Evolutionary conservation across 2,113 vertebrate species (phyloP).

Genomic region (Piaya cayana): DNA sequence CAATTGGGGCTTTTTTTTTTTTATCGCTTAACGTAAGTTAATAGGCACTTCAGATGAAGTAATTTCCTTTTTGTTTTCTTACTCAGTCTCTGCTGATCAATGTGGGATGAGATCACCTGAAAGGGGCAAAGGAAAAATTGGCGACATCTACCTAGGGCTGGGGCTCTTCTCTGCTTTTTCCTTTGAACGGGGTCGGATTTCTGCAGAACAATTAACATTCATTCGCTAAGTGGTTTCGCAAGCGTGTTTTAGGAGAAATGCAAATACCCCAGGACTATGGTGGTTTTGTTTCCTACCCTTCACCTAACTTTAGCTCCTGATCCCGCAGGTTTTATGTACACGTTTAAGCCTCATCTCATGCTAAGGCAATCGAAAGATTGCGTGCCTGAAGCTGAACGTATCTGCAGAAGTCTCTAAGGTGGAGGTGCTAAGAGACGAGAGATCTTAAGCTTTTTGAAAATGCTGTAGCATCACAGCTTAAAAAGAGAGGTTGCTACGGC

Average conservation of each 20-base stretch:
- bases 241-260: not conserved
- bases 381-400: fast-evolving
- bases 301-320: not conserved
- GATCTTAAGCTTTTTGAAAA: not conserved
- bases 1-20: not conserved
- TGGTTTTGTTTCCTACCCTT: not conserved
- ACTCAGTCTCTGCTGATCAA: not conserved
- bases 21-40: not conserved
- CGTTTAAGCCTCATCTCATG: not conserved
- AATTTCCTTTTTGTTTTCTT: constrained; percentile 45
- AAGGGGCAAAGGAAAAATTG: not conserved
- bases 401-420: not conserved
- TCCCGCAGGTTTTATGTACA: not conserved
- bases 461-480: not conserved
- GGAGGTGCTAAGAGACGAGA: not conserved
- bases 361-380: not conserved
- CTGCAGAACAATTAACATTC: not conserved
- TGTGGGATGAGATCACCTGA: constrained; percentile 18
- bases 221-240: constrained; percentile 7
- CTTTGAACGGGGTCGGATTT: not conserved
- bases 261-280: not conserved
- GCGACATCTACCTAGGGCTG: not conserved
- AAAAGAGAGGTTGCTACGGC: not conserved
- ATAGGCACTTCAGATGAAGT: not conserved
- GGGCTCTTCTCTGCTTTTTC: not conserved